A percentile compares a stretch with the other conserved stretches of the same genome.
Conservation (phyloP, 2,113 vertebrate genomes). For the Upupa epops region DNA sequence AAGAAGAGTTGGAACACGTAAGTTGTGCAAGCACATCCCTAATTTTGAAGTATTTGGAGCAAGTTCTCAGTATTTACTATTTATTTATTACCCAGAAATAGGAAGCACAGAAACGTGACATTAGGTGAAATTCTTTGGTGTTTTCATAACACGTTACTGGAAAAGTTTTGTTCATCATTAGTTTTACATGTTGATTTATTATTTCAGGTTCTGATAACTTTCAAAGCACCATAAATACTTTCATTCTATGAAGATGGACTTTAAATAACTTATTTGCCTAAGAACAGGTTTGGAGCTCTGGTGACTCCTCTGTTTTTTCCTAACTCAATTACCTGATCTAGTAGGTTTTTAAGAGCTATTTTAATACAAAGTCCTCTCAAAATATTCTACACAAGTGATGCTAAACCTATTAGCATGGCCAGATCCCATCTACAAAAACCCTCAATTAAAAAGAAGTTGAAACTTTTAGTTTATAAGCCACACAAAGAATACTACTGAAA, state of each 20-base stretch:
- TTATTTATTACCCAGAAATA: slow-evolving; percentile 6
- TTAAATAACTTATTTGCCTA: not conserved
- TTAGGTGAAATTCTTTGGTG: slow-evolving; percentile 9
- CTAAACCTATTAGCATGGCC: not conserved
- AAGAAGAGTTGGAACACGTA: slow-evolving; percentile 66
- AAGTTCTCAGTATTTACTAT: slow-evolving; percentile 60
- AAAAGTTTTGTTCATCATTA: slow-evolving; percentile 4
- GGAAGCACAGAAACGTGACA: not conserved
- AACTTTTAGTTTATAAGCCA: not conserved
- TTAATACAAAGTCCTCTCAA: not conserved
- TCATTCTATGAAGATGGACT: not conserved
- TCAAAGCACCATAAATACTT: not conserved
- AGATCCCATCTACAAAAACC: not conserved
- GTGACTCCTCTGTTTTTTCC: not conserved
- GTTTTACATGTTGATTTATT: not conserved
- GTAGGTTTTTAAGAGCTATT: not conserved
- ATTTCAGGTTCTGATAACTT: not conserved
- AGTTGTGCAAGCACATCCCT: slow-evolving; percentile 54
- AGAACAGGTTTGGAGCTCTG: not conserved
- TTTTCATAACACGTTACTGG: not conserved
- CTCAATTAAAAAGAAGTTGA: not conserved
- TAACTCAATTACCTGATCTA: not conserved
- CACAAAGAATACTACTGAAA: not conserved
- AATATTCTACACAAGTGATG: not conserved
- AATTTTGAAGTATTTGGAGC: slow-evolving; percentile 64